Conservation (phyloP, 2,797 vertebrate species). For the Rhyacichthys aspro region DNA sequence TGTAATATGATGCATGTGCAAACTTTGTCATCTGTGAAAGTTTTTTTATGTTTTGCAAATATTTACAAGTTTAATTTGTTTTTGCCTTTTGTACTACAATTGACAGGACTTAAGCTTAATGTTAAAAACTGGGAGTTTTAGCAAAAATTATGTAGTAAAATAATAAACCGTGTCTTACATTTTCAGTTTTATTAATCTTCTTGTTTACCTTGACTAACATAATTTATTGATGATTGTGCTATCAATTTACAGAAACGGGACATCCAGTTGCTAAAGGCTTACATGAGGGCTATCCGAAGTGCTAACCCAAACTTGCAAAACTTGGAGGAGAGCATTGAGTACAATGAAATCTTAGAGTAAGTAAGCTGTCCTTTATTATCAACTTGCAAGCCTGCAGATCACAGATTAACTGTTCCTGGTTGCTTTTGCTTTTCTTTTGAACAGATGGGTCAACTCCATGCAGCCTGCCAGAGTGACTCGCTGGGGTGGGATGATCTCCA, state of each 20-base stretch:
- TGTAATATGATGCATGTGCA: too few relatives aligned
- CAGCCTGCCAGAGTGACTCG: conserved; percentile 95
- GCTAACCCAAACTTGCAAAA: conserved; percentile 98
- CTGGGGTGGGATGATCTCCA: conserved; percentile 99
- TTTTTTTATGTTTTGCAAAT: too few relatives aligned
- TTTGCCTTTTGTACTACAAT: too few relatives aligned
- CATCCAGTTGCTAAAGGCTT: conserved; percentile 97
- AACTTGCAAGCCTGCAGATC: background rate
- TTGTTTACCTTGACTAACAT: background rate
- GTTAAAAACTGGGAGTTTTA: too few relatives aligned
- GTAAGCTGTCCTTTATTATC: conserved; percentile 43
- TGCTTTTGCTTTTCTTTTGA: background rate
- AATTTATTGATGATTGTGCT: background rate
- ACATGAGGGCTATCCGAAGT: conserved; percentile 96
- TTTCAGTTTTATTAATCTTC: background rate
- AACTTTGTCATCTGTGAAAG: too few relatives aligned
- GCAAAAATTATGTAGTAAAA: background rate
- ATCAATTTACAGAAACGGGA: conserved; percentile 88
- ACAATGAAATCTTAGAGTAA: conserved; percentile 98
- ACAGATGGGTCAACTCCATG: conserved; percentile 97
- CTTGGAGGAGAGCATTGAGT: conserved; percentile 97
- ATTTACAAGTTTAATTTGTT: too few relatives aligned
- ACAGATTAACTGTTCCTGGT: background rate
- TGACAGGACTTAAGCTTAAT: too few relatives aligned
- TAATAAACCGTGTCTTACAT: background rate